Percentiles rank a stretch among this genome's conserved stretches.
These are phyloP conservation scores for Xyliphius kryptos DNA, from an alignment of 2,113 vertebrate genomes.

Conservation along the genomic window DNA sequence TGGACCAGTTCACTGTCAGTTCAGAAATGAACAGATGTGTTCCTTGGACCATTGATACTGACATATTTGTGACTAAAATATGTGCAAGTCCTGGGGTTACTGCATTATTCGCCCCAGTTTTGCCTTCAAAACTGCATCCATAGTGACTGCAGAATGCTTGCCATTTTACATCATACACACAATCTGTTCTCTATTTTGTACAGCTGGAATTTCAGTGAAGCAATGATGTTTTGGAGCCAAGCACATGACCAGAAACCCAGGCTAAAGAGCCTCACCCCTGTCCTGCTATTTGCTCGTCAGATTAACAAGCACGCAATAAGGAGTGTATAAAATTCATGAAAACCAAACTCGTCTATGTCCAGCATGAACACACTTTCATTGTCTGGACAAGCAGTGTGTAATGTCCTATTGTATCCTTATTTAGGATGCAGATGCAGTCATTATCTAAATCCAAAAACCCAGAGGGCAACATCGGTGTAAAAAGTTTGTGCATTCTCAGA, in stretches of 20 bases:
- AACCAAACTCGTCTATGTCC: no score
- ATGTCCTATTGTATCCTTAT: no score
- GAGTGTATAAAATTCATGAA: no score
- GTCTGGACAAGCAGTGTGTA: no score
- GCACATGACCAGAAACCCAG: slow-evolving; percentile 25
- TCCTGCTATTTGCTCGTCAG: slow-evolving; percentile 3
- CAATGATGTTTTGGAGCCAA: slow-evolving; percentile 37
- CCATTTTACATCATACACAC: slow-evolving; percentile 45
- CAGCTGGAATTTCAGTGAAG: slow-evolving; percentile 46
- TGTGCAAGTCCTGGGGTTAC: no score
- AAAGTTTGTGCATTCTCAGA: not conserved
- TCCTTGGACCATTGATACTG: no score
- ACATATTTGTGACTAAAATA: no score
- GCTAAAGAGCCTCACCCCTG: slow-evolving; percentile 27
- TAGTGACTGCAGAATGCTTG: slow-evolving; percentile 46
- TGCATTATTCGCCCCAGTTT: no score
- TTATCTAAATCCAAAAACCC: not conserved
- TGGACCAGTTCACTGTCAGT: not conserved
- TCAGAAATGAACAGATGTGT: not conserved
- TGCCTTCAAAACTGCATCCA: no score
- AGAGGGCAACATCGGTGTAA: not conserved
- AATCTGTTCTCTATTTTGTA: slow-evolving; percentile 49
- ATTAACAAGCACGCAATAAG: no score
- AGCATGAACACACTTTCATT: no score
- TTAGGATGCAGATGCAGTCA: slow-evolving; percentile 14